Conservation (phyloP, 2,113 vertebrate genomes). For the Fulmarus glacialis region DNA sequence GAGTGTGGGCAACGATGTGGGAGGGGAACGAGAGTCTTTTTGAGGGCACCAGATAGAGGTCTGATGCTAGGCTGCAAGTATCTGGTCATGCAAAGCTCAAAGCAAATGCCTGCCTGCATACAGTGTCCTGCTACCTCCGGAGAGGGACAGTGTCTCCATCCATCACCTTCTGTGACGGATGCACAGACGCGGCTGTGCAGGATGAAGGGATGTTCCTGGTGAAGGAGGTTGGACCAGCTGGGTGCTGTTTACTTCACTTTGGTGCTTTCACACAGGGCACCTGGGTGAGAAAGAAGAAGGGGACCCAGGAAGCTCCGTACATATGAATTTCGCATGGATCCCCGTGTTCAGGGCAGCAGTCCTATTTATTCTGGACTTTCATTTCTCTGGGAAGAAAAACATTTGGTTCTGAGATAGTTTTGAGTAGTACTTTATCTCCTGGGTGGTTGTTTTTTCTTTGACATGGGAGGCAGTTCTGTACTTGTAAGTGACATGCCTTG, state of each 20-base stretch:
- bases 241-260: background rate
- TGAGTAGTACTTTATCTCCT: background rate
- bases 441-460: background rate
- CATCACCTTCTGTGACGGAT: background rate
- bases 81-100: background rate
- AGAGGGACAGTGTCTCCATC: background rate
- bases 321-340: background rate
- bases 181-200: background rate
- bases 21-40: background rate
- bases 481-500: background rate
- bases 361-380: background rate
- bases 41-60: background rate
- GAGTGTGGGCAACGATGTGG: fast-evolving
- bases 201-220: background rate
- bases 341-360: background rate
- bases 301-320: background rate
- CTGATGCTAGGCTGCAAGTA: background rate
- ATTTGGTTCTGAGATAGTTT: background rate
- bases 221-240: background rate
- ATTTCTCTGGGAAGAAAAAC: background rate
- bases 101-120: background rate
- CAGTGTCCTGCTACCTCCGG: background rate
- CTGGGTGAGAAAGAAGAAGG: background rate
- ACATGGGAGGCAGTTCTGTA: background rate
- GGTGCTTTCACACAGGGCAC: background rate